These are phyloP conservation scores for Myotis yumanensis DNA, from an alignment of 2,113 vertebrate species.

Conservation along the genomic window DNA sequence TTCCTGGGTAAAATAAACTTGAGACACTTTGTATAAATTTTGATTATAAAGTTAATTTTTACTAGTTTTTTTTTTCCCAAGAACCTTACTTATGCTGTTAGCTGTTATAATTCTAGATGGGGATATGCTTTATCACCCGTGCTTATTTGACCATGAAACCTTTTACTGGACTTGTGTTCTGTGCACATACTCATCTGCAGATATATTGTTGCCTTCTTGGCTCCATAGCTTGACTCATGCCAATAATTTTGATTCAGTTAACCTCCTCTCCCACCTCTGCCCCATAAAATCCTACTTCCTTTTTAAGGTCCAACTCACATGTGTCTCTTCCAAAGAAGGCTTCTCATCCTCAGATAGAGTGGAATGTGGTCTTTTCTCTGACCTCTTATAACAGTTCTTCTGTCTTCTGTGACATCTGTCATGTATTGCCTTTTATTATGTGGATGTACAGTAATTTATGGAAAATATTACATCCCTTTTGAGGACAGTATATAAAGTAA, in stretches of 20 bases:
- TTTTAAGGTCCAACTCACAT: neutral
- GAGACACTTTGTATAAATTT: neutral
- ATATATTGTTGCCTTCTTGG: constrained; percentile 6
- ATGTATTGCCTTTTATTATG: neutral
- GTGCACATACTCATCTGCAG: neutral
- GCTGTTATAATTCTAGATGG: neutral
- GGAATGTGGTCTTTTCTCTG: neutral
- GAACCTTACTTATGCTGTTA: neutral
- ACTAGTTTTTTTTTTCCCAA: neutral
- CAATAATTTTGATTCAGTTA: constrained; percentile 7
- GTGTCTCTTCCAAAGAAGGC: neutral
- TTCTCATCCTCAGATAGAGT: neutral
- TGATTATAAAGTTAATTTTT: neutral
- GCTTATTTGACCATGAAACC: neutral
- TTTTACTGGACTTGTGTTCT: neutral
- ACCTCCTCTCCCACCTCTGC: neutral
- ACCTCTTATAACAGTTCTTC: neutral
- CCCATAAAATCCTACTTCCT: neutral
- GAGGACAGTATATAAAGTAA: neutral
- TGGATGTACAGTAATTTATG: neutral
- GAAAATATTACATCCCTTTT: neutral
- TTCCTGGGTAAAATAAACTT: constrained; percentile 5
- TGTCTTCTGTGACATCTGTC: neutral
- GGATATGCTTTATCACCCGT: neutral
- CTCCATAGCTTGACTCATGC: neutral